phyloP scores from a whole-genome alignment of 92 coral and sea anemone species.

The Scolanthus callimorphus region DNA sequence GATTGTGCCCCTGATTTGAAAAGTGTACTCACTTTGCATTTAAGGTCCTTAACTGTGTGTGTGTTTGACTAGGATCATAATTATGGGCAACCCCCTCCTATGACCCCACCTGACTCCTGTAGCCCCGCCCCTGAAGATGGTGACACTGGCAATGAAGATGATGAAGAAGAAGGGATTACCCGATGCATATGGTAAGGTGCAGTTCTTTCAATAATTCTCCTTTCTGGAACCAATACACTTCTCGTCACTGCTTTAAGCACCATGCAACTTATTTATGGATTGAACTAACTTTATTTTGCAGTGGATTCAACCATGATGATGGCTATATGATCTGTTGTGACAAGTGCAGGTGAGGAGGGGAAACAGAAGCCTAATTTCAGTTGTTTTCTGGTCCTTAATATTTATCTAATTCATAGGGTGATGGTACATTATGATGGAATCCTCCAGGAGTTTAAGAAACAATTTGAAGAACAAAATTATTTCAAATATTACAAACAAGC shows the following conservation, averaged over 20 bases:
- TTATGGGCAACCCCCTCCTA: constrained; percentile 97
- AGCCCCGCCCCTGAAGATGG: constrained; percentile 97
- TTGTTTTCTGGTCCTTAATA: too few species aligned
- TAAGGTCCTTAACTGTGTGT: too few species aligned
- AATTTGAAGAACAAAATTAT: too few species aligned
- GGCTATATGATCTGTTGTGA: constrained; percentile 99
- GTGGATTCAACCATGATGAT: constrained; percentile 96
- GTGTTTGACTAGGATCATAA: constrained; percentile 99
- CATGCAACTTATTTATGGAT: too few species aligned
- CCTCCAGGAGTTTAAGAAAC: too few species aligned
- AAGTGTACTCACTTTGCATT: too few species aligned
- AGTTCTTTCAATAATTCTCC: background rate
- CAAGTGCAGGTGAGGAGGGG: constrained; percentile 90
- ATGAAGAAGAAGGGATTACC: constrained; percentile 81
- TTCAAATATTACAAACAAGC: too few species aligned
- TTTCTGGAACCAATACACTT: too few species aligned
- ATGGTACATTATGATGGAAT: too few species aligned
- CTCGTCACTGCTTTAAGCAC: background rate
- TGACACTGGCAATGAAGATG: constrained; percentile 98
- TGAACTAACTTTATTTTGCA: constrained; percentile 44
- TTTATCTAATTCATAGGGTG: too few species aligned
- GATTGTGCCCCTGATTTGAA: too few species aligned
- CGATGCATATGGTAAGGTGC: constrained; percentile 89
- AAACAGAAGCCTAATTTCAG: too few species aligned
- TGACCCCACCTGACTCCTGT: constrained; percentile 97